Percentiles rank a stretch among this genome's conserved stretches.
phyloP scores from a whole-genome alignment of 1,140 invertebrate species.

The Trichonephila inaurata region DNA sequence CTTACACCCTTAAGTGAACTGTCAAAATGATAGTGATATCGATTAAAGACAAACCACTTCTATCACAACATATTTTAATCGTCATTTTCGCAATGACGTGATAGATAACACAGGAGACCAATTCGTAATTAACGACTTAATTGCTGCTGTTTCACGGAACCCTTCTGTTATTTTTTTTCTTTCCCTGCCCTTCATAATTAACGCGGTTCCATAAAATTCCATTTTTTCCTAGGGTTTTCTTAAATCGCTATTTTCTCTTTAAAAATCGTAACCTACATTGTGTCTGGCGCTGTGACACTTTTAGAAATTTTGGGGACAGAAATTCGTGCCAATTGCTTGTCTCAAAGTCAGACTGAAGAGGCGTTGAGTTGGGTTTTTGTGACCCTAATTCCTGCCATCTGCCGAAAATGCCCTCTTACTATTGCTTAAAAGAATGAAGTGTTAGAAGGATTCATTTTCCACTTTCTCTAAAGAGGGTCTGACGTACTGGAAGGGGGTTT shows the following conservation, averaged over 20 bases:
- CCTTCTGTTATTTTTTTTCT: not conserved
- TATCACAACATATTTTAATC: conserved; percentile 35
- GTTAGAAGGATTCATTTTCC: not conserved
- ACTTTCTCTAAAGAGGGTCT: not conserved
- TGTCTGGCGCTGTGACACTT: conserved; percentile 58
- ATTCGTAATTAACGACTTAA: conserved; percentile 68
- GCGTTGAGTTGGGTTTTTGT: conserved; percentile 64
- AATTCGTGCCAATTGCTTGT: conserved; percentile 71
- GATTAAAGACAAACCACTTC: conserved; percentile 63
- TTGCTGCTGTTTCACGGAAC: conserved; percentile 53
- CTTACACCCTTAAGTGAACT: conserved; percentile 45
- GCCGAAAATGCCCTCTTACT: conserved; percentile 20
- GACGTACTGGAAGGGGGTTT: not conserved
- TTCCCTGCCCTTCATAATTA: not conserved
- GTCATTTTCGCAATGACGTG: conserved; percentile 54
- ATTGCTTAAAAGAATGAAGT: conserved; percentile 19
- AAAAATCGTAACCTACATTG: conserved; percentile 74
- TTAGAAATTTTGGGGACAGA: conserved; percentile 66
- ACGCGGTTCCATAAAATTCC: conserved; percentile 36
- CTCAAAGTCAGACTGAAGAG: conserved; percentile 72
- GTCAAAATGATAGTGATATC: conserved; percentile 53
- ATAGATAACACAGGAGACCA: conserved; percentile 44
- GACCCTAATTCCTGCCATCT: conserved; percentile 74
- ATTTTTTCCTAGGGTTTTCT: conserved; percentile 48
- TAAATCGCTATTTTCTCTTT: not conserved